Evolutionary conservation across 1,140 invertebrate genomes (phyloP), one percentile per base, ranked within the genome.

Genomic region (Cylas formicarius): DNA sequence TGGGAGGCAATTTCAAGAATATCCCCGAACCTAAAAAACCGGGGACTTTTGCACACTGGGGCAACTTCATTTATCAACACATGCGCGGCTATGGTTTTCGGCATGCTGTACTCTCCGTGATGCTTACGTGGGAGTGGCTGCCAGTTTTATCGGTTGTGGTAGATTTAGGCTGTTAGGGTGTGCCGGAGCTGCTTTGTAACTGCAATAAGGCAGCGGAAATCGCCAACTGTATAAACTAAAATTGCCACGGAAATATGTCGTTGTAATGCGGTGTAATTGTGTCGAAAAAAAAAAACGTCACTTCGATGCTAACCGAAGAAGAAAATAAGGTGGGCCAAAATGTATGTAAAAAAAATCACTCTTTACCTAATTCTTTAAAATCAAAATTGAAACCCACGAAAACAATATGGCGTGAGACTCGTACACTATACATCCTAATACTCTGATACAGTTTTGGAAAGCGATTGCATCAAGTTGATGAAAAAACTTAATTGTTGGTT

Each of bases 171-270:
- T 84, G 74, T 76, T 83, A 64, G 78, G 83, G 73, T 72, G 78
- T 69, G 71, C 76, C 72, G 74, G 76, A 62, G 72, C 79, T 63
- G 71, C 78, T 80, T 84, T 86, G 74, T 84, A 83, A 73, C 80
- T 82, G 80, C 84, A 88, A 86, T 88, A 86, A 77, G 84, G 84
- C 78, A 86, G 82, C 74, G 85, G 85, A 78, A 88, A 88, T 75
- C 84, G 83, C 85, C 85, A 88, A 83, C 84, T 83, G 76, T 86
- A 86, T 78, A 87, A 79, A 85, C 84, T 88, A 82, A 76, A 77
- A 77, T 69, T 70, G 45, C 42, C 52, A 62, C 52, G 37, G 36
- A 34, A 39, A 23, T 38, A 47, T 50, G 40, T 53, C 36, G 52
- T 52, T 52, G 42, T 52, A 27, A 17, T 27, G 13, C 14, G 19